Evolutionary conservation across 2,888 invertebrate species (phyloP).

Genomic region (Cryptops parisi): DNA sequence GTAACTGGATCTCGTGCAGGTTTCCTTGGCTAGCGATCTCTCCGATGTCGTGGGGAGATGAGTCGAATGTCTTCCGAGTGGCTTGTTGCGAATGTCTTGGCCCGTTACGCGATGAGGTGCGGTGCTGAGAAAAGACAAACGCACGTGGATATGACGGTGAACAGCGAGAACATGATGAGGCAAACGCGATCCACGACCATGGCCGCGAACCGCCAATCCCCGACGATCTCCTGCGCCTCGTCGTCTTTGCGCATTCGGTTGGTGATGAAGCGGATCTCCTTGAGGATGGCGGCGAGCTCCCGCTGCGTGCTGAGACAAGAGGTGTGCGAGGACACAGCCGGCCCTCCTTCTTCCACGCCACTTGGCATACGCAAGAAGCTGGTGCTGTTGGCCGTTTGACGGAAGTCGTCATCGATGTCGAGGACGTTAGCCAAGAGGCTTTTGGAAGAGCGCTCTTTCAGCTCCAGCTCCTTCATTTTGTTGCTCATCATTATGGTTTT

Average conservation of each 20-base stretch:
- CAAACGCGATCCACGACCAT: constrained; percentile 99
- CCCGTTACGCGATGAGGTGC: constrained; percentile 37
- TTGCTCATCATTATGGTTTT: constrained; percentile 81
- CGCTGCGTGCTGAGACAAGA: constrained; percentile 20
- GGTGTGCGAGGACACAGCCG: constrained; percentile 18
- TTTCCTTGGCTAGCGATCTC: neutral
- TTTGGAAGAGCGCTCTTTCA: constrained; percentile 85
- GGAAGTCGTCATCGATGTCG: constrained; percentile 93
- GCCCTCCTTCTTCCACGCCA: constrained; percentile 34
- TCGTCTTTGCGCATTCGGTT: constrained; percentile 90
- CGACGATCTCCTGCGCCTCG: constrained; percentile 81
- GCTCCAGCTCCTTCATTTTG: constrained; percentile 68
- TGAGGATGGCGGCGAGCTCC: constrained; percentile 85
- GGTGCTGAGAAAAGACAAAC: constrained; percentile 94
- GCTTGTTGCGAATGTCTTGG: neutral
- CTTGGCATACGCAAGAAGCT: constrained; percentile 38
- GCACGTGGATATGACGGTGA: constrained; percentile 93
- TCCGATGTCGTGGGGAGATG: neutral
- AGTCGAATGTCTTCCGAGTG: neutral
- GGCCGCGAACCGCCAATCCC: constrained; percentile 99
- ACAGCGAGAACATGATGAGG: constrained; percentile 97
- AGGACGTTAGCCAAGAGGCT: constrained; percentile 90
- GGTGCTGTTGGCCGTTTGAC: constrained; percentile 43
- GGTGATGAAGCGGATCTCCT: constrained; percentile 86
- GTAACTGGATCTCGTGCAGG: neutral